Percentiles rank a stretch among this genome's conserved stretches.
Conservation (phyloP, 2,888 invertebrate species). For the Ophraella communa region DNA sequence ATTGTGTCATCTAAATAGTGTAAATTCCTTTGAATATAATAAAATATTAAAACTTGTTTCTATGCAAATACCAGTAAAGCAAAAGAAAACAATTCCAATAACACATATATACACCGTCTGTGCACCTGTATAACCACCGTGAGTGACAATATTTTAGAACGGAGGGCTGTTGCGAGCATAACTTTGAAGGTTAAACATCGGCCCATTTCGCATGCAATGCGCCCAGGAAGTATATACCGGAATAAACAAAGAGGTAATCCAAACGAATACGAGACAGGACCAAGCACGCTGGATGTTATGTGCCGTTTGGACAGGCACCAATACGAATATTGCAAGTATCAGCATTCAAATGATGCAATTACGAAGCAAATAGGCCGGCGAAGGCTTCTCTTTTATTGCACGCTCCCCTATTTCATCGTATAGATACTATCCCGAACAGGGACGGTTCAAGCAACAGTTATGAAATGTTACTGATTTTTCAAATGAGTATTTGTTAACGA, state of each 20-base stretch:
- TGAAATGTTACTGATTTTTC: neutral
- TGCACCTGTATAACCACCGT: constrained; percentile 2
- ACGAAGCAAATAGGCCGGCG: constrained; percentile 55
- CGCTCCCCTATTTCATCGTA: constrained; percentile 26
- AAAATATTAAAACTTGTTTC: neutral
- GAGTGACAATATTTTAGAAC: constrained; percentile 7
- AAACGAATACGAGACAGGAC: constrained; percentile 57
- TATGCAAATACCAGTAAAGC: neutral
- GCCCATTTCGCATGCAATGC: constrained; percentile 41
- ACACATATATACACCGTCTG: neutral
- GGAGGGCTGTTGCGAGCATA: neutral
- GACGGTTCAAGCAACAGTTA: neutral
- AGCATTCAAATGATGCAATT: constrained; percentile 62
- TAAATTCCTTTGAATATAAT: no score
- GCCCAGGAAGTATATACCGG: constrained; percentile 35
- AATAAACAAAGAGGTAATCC: constrained; percentile 52
- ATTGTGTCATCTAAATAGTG: no score
- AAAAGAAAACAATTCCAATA: neutral
- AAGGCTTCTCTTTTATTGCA: constrained; percentile 35
- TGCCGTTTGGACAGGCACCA: constrained; percentile 55
- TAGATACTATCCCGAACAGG: constrained; percentile 20
- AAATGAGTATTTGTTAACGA: neutral
- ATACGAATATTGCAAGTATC: constrained; percentile 59
- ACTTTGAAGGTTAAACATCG: constrained; percentile 28
- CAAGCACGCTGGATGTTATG: constrained; percentile 53